Evolutionary conservation across 2,888 invertebrate genomes (phyloP).

Genomic region (Cryptocephalus primarius): DNA sequence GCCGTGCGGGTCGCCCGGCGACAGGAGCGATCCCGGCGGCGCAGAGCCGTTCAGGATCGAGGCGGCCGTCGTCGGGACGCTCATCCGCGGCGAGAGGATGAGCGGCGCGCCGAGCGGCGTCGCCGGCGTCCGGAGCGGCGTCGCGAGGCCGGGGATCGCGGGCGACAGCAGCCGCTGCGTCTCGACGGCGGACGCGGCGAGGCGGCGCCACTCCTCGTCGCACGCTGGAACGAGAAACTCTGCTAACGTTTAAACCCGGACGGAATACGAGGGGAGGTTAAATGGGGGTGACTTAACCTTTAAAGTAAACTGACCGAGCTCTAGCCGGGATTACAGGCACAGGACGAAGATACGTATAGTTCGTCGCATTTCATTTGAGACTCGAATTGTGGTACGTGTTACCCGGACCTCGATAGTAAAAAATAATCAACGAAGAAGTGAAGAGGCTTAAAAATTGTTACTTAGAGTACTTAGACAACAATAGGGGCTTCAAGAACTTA

Average conservation of each 20-base stretch:
- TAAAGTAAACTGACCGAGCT: too few relatives aligned
- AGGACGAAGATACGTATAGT: too few relatives aligned
- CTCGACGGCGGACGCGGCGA: constrained; percentile 67
- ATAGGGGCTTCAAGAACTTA: too few relatives aligned
- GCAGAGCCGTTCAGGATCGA: constrained; percentile 54
- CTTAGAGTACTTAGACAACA: too few relatives aligned
- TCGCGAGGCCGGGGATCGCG: constrained; percentile 50
- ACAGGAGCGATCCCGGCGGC: constrained; percentile 40
- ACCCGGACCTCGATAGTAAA: too few relatives aligned
- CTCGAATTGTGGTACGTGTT: too few relatives aligned
- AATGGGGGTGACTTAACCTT: too few relatives aligned
- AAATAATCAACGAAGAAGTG: too few relatives aligned
- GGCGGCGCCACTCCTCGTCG: constrained; percentile 73
- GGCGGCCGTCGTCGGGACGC: constrained; percentile 67
- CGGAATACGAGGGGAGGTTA: too few relatives aligned
- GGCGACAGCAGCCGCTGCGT: constrained; percentile 62
- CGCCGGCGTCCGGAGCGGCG: constrained; percentile 46
- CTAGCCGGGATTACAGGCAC: too few relatives aligned
- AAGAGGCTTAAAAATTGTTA: too few relatives aligned
- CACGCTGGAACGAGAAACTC: constrained; percentile 34
- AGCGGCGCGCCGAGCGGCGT: constrained; percentile 85
- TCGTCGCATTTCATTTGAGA: too few relatives aligned
- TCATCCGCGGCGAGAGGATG: constrained; percentile 84
- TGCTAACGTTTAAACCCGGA: background rate
- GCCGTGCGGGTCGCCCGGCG: constrained; percentile 49